phyloP scores from a whole-genome alignment of 2,888 invertebrate species.

The Hirtodrosophila duncani region DNA sequence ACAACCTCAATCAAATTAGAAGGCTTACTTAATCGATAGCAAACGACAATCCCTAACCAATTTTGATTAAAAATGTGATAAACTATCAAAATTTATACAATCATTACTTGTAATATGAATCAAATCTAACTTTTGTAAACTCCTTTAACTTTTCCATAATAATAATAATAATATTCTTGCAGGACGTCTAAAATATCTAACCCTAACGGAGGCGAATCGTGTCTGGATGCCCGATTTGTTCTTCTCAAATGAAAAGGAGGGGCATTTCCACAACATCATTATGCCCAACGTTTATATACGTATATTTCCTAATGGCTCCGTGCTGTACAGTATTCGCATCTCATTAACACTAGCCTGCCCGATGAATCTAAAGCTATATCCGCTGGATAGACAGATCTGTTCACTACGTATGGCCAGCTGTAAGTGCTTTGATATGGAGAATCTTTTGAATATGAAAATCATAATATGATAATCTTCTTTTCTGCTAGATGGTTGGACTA shows the following conservation, averaged over 20 bases:
- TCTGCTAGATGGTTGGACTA: slow-evolving; percentile 96
- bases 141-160: slow-evolving; percentile 28
- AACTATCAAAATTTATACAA: background rate
- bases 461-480: no score
- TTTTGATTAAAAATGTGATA: background rate
- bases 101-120: background rate
- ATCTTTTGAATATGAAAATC: no score
- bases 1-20: no score
- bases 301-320: slow-evolving; percentile 95
- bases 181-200: slow-evolving; percentile 94
- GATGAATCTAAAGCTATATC: slow-evolving; percentile 98
- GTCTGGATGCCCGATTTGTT: slow-evolving; percentile 99
- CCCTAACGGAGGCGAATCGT: slow-evolving; percentile 94
- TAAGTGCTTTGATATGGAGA: no score
- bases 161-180: background rate
- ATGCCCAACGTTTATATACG: slow-evolving; percentile 98
- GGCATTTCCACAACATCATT: slow-evolving; percentile 97
- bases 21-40: no score
- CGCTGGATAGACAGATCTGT: slow-evolving; percentile 96
- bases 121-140: background rate
- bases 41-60: background rate
- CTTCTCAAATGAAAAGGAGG: slow-evolving; percentile 98
- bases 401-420: slow-evolving; percentile 97
- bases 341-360: slow-evolving; percentile 97
- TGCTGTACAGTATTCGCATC: slow-evolving; percentile 97